Conservation (phyloP, 1,140 invertebrate species). For the Microplitis mediator region DNA sequence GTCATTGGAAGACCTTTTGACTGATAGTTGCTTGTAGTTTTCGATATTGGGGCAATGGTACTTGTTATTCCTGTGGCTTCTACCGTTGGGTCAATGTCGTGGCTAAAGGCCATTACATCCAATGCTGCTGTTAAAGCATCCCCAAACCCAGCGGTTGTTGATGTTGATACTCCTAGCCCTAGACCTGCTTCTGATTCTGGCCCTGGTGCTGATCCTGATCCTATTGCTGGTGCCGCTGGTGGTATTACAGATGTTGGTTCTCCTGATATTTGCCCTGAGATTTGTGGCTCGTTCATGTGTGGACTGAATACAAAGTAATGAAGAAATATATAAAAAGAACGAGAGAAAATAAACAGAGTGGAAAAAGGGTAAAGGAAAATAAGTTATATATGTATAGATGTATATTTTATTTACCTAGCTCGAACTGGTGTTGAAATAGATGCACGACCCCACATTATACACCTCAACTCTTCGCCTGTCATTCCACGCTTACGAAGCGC, state of each 20-base stretch:
- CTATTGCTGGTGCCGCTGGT: constrained; percentile 23
- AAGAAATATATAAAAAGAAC: background rate
- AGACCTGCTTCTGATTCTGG: no score
- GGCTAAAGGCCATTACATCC: constrained; percentile 80
- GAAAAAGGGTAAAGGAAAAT: background rate
- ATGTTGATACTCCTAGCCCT: no score
- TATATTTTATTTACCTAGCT: constrained; percentile 59
- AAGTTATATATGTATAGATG: background rate
- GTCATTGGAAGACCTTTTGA: constrained; percentile 23
- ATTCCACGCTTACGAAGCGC: constrained; percentile 81
- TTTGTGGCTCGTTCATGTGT: constrained; percentile 42
- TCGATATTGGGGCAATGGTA: constrained; percentile 35
- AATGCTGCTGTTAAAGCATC: constrained; percentile 76
- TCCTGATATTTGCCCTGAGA: constrained; percentile 31
- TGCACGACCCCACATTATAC: constrained; percentile 86
- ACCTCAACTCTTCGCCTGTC: constrained; percentile 83
- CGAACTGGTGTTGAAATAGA: constrained; percentile 86
- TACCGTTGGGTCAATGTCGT: constrained; percentile 67
- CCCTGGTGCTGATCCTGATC: no score
- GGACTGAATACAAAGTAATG: constrained; percentile 39
- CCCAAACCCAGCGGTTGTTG: constrained; percentile 60
- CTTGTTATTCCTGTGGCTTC: constrained; percentile 47
- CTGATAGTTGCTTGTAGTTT: constrained; percentile 14
- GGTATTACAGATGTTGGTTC: background rate
- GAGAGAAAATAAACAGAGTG: background rate